Conservation (phyloP, 2,113 vertebrate genomes). For the Stomatorhinus ivindoensis region DNA sequence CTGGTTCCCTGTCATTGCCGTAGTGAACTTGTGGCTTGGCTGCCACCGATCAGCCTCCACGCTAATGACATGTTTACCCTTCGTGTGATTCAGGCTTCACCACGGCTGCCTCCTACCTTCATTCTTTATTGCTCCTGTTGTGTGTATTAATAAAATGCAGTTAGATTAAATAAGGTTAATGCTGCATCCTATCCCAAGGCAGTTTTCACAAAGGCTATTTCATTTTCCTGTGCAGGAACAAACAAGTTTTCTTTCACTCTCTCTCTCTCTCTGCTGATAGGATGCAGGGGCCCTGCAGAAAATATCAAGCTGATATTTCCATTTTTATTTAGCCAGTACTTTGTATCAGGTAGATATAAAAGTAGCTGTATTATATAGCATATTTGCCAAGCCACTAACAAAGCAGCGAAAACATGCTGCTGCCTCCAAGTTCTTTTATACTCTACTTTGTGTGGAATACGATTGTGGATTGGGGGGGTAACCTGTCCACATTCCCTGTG, state of each 20-base stretch:
- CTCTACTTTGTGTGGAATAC: neutral
- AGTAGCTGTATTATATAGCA: neutral
- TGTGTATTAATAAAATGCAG: neutral
- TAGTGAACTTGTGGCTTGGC: neutral
- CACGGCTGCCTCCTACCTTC: neutral
- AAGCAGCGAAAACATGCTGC: neutral
- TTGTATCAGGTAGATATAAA: neutral
- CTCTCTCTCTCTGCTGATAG: neutral
- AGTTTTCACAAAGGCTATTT: neutral
- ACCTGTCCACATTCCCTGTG: neutral
- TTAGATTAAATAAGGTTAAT: constrained; percentile 1
- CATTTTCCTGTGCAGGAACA: neutral
- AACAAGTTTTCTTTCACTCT: neutral
- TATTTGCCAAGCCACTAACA: neutral
- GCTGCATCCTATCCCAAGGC: neutral
- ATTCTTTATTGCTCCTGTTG: neutral
- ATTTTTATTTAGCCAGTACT: neutral
- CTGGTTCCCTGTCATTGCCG: neutral
- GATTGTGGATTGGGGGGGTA: neutral
- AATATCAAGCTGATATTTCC: neutral
- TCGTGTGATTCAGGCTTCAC: neutral
- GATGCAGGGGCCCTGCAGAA: neutral
- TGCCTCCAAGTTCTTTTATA: neutral
- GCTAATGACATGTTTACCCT: neutral
- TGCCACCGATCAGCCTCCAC: neutral